Base-by-base conservation (phyloP, 2,113 vertebrate species). In the human region DNA sequence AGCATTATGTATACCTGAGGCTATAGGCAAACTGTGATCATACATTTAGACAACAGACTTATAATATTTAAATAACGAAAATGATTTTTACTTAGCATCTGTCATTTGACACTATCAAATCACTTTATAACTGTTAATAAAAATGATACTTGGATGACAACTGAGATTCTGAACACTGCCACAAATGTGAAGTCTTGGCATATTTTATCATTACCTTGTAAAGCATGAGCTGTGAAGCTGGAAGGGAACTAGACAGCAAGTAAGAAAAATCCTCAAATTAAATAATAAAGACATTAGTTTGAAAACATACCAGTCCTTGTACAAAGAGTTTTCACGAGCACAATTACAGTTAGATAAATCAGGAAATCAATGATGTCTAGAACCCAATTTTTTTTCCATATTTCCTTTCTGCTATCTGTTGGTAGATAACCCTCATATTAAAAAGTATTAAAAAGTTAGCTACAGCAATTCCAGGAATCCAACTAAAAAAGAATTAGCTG, bases 181-280 rank as follows among this genome's bases (percentile, higher is more conserved):
- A 80, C 59, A 92, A 83, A 93, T 66, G 35, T 80, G 48, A 96
- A 93, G 7, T 82, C 38, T 72, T 94, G 75, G n/a, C 83, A 87
- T 72, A 72, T 88, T 98, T 92, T 96, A 84, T 72, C 68, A 82
- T 52, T 70, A 45, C 6, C 45, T 11, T 76, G 45, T 48, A 95
- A 93, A 85, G 18, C 18, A 52, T 64, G 23, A 94, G 7, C 48
- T 70, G 2, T 38, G 45, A 86, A 48, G 11, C 25, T 95, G 30
- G n/a, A 10, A 76, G 57, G 50, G 30, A 75, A 43, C 4, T 35
- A 64, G 61, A 94, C 2, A 64, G 10, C 1, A 75, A 81, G 73
- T 27, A 84, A 87, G 35, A 92, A 90, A 93, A 59, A 35, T 38
- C 3, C 45, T 83, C 18, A 76, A 94, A 73, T 85, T 32, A 68